These are phyloP conservation scores for Ochlodes sylvanus DNA, from an alignment of 2,888 invertebrate species.

Conservation along the genomic window DNA sequence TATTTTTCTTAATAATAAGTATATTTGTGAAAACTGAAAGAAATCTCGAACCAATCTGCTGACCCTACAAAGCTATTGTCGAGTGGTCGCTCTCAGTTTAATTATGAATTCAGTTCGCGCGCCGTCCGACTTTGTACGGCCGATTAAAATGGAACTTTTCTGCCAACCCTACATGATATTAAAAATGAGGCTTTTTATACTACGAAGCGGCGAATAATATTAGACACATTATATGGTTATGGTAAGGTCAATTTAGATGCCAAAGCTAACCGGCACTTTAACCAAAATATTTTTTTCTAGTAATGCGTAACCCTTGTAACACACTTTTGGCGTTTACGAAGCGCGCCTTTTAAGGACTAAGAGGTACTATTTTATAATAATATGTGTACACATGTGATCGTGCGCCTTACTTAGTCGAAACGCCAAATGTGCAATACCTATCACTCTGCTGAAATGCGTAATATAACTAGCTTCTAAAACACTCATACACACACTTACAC, in stretches of 20 bases:
- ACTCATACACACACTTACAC: too few species aligned
- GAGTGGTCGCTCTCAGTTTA: slow-evolving; percentile 38
- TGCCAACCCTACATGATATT: slow-evolving; percentile 12
- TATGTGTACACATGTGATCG: too few species aligned
- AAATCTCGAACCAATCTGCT: slow-evolving; percentile 23
- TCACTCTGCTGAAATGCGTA: too few species aligned
- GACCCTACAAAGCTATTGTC: slow-evolving; percentile 40
- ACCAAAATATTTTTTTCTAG: neutral
- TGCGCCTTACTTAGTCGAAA: too few species aligned
- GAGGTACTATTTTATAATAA: too few species aligned
- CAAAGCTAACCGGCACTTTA: neutral
- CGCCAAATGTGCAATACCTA: too few species aligned
- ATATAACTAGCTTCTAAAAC: too few species aligned
- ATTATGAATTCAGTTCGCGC: slow-evolving; percentile 46
- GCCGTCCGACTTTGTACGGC: slow-evolving; percentile 37
- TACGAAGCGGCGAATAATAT: neutral
- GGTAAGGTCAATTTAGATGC: neutral
- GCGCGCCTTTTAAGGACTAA: too few species aligned
- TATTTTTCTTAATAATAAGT: neutral
- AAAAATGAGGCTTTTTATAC: neutral
- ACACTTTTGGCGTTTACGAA: too few species aligned
- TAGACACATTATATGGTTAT: neutral
- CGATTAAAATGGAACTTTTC: slow-evolving; percentile 28
- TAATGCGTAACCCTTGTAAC: neutral
- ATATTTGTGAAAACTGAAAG: neutral